These are phyloP conservation scores for Squalus acanthias DNA, from an alignment of 2,797 vertebrate genomes.

Conservation along the genomic window DNA sequence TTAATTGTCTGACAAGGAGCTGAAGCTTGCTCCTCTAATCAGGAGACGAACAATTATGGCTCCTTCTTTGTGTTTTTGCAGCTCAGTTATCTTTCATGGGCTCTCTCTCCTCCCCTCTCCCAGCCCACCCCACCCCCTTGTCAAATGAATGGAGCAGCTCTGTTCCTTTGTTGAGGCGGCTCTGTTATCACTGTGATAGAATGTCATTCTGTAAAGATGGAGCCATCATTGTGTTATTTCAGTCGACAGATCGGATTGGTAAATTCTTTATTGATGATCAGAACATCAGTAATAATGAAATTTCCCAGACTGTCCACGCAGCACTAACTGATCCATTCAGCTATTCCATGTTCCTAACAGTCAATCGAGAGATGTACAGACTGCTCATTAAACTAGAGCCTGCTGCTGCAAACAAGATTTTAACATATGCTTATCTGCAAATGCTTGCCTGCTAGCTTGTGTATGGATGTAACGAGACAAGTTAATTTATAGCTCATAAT, in stretches of 20 bases:
- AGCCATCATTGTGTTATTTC: neutral
- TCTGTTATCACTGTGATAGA: neutral
- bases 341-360: neutral
- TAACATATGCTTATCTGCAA: slow-evolving; percentile 13
- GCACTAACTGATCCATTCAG: neutral
- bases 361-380: neutral
- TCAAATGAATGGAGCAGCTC: neutral
- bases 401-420: neutral
- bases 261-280: neutral
- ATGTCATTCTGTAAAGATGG: neutral
- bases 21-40: neutral
- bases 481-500: neutral
- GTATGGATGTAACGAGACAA: neutral
- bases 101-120: neutral
- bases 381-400: neutral
- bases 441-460: neutral
- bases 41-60: neutral
- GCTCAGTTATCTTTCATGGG: neutral
- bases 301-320: neutral
- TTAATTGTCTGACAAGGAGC: slow-evolving; percentile 19
- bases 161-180: neutral
- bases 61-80: neutral
- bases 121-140: neutral
- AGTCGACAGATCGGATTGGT: neutral
- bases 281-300: neutral